Evolutionary conservation across 2,113 vertebrate genomes (phyloP), one percentile per base, ranked within the genome.

Genomic region (Archilochus colubris): DNA sequence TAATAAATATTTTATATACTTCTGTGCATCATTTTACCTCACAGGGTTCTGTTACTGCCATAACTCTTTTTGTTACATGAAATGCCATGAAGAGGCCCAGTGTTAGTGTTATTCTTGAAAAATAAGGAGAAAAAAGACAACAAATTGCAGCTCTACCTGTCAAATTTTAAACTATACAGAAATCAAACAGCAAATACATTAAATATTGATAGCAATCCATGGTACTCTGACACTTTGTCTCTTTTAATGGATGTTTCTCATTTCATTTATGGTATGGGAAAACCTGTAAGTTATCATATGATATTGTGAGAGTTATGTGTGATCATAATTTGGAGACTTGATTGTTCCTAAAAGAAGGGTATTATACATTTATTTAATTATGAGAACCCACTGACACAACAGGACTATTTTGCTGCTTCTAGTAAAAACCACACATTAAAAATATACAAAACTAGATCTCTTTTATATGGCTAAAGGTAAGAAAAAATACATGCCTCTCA

Each of bases 1-100:
- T 94, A 92, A 97, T 98, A 97, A 98, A 98, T 98, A 97, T 97
- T 98, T 98, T 91, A 98, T 95, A 33, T 55, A 54, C 30, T 92
- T 88, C 64, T 94, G 92, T 96, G 97, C 95, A 97, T 97, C 97
- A 96, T 94, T 98, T 97, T 96, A 96, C 97, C 94, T 97, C 93
- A 87, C 96, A 93, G 96, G 78, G 72, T 88, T 82, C 90, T 89
- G 86, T 91, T 96, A 89, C 84, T 91, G 82, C 95, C 38, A 4
- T 94, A 96, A 96, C 81, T 97, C 77, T 91, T 96, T 91, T 90
- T 95, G 84, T 93, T 94, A 96, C 96, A 94, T 82, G 91, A 97
- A 97, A 95, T 74, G 87, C 86, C 90, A 90, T 7, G 69, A 96
- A 96, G 70, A 94, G 76, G 91, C 73, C 70, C 3, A 93, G 63